Conservation (phyloP, 2,797 vertebrate genomes). For the Hemitrygon akajei region DNA sequence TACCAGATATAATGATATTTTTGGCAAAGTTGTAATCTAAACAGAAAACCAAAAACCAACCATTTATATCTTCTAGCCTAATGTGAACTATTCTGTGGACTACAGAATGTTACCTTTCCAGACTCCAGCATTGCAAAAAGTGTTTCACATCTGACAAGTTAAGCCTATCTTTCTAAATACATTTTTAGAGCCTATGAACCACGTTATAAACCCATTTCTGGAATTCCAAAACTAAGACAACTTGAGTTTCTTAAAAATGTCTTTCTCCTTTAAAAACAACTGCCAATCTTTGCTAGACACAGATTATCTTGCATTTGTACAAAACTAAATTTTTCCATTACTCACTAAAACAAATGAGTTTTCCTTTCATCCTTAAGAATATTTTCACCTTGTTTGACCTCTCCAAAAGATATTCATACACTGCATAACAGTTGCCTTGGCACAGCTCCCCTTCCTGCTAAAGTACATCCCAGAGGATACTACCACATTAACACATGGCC, state of each 20-base stretch:
- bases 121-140: slow-evolving; percentile 1
- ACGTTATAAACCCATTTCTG: background rate
- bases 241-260: background rate
- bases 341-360: background rate
- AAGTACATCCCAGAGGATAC: background rate
- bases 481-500: too few species aligned
- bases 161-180: background rate
- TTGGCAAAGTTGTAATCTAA: slow-evolving; percentile 33
- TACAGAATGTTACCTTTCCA: background rate
- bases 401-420: background rate
- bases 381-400: background rate
- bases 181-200: background rate
- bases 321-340: background rate
- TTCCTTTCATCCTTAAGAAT: background rate
- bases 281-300: background rate
- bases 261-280: too few species aligned
- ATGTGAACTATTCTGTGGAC: too few species aligned
- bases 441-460: background rate
- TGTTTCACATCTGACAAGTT: background rate
- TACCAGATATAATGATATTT: background rate
- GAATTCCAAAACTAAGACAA: background rate
- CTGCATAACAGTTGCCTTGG: too few species aligned
- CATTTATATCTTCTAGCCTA: background rate
- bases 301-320: background rate
- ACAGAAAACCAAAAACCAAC: slow-evolving; percentile 10